A percentile compares a stretch with the other conserved stretches of the same genome.
phyloP scores from a whole-genome alignment of 2,888 invertebrate genomes.

The Theristus sp. region DNA sequence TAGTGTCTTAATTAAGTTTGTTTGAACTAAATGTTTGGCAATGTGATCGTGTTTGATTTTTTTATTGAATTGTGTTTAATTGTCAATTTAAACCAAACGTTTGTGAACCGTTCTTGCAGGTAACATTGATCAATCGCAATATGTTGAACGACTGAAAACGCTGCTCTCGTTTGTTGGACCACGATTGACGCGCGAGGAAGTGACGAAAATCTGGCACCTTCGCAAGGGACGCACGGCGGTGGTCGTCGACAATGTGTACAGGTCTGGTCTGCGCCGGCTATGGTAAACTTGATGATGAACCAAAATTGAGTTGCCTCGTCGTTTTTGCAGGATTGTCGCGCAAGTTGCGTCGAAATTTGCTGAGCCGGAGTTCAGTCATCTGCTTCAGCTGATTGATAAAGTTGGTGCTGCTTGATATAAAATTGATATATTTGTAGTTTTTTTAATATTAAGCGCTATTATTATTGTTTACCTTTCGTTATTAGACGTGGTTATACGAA shows the following conservation, averaged over 20 bases:
- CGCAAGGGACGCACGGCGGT: constrained; percentile 35
- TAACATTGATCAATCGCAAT: constrained; percentile 37
- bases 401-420: constrained; percentile 17
- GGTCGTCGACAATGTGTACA: constrained; percentile 37
- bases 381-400: constrained; percentile 33
- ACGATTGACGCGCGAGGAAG: constrained; percentile 33
- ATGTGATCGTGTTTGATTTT: too few species aligned
- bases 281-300: too few species aligned
- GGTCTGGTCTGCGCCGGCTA: too few species aligned
- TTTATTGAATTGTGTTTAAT: too few species aligned
- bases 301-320: too few species aligned
- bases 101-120: constrained; percentile 11
- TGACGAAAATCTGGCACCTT: constrained; percentile 38
- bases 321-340: background rate
- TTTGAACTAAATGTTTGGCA: background rate
- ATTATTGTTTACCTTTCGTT: background rate
- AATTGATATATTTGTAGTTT: background rate
- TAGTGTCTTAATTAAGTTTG: background rate
- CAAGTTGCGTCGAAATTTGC: constrained; percentile 35
- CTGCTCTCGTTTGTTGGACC: constrained; percentile 38
- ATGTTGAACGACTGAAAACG: constrained; percentile 37
- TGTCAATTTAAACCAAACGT: too few species aligned
- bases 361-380: constrained; percentile 32
- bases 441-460: too few species aligned
- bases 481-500: background rate